Evolutionary conservation across 92 coral and sea anemone genomes (phyloP), one percentile per base, ranked within the genome.

Genomic region (Heteractis magnifica): DNA sequence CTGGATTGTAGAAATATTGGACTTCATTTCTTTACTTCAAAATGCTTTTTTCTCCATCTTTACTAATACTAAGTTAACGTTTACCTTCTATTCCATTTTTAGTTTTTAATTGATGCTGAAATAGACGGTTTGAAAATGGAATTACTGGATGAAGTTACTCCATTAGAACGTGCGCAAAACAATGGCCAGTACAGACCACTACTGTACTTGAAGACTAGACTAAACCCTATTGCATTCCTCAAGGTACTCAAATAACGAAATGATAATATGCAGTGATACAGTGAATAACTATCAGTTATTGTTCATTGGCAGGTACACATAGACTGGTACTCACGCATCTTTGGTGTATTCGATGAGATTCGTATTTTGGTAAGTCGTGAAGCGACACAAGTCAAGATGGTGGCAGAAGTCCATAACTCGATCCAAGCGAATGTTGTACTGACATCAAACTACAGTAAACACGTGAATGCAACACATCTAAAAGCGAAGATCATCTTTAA

Each of bases 31-130:
- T 68, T 23, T 23, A 26, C 10, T 68, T 68, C 8, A 4, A 8
- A 9, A 62, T 68, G 13, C 58, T 53, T 53, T 53, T 53, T 53
- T 53, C 13, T 53, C 58, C 10, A 8, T 53, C 6, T 53, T 8
- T 53, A 53, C 13, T 12, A 53, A 53, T 53, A 68, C 4, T 68
- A 20, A 20, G 14, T 21, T 76, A 20, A 21, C 8, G 14, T 21
- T 76, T 53, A 21, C 8, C 4, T 58, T 10, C 18, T n/a, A 34
- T 21, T 8, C 70, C 1, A 6, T 20, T n/a, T 62, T 59, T n/a
- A 97, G 99, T 92, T 97, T 86, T 65, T 92, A 55, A 90, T 97
- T 44, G 95, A 97, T 60, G 97, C 99, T 12, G 93, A 89, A 56
- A 82, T 93, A 51, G 76, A 84, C 18, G 93, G 92, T 16, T 86